Evolutionary conservation across 1,140 invertebrate species (phyloP).

Genomic region (Hylaeus anthracinus): DNA sequence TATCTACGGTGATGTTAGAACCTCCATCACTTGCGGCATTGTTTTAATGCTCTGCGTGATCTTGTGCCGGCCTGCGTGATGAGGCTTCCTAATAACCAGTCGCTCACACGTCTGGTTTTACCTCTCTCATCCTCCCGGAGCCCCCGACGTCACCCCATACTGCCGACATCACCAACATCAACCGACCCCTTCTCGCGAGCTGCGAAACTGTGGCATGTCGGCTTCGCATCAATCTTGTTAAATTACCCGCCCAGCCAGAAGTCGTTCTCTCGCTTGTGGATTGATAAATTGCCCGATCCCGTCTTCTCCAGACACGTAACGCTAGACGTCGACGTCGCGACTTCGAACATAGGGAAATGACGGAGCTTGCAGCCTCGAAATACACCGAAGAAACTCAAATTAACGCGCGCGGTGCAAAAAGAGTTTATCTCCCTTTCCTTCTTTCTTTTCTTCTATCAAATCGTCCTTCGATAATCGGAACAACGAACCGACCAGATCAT

Average conservation of each 20-base stretch:
- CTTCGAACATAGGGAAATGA: conserved; percentile 46
- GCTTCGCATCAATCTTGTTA: conserved; percentile 80
- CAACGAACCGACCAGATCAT: background rate
- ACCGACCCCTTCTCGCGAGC: conserved; percentile 61
- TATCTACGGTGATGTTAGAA: conserved; percentile 55
- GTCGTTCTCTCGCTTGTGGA: conserved; percentile 75
- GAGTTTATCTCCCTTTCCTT: too few relatives aligned
- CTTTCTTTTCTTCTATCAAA: conserved; percentile 7
- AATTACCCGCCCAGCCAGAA: conserved; percentile 78
- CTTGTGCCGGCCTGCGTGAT: conserved; percentile 71
- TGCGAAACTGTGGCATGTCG: conserved; percentile 78
- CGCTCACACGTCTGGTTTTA: conserved; percentile 71
- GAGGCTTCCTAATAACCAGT: conserved; percentile 76
- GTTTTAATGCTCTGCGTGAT: conserved; percentile 70
- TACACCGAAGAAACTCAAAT: conserved; percentile 75
- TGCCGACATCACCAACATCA: conserved; percentile 46
- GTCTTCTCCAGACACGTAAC: conserved; percentile 75
- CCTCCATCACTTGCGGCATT: conserved; percentile 62
- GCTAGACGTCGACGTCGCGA: conserved; percentile 70
- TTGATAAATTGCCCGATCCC: conserved; percentile 80
- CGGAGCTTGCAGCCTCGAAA: conserved; percentile 58
- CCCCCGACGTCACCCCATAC: conserved; percentile 52
- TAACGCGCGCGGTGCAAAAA: conserved; percentile 60
- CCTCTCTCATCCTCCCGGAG: conserved; percentile 58
- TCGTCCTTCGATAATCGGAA: conserved; percentile 36